phyloP scores from a whole-genome alignment of 2,113 vertebrate genomes.

The Pseudorhombus dupliciocellatus region DNA sequence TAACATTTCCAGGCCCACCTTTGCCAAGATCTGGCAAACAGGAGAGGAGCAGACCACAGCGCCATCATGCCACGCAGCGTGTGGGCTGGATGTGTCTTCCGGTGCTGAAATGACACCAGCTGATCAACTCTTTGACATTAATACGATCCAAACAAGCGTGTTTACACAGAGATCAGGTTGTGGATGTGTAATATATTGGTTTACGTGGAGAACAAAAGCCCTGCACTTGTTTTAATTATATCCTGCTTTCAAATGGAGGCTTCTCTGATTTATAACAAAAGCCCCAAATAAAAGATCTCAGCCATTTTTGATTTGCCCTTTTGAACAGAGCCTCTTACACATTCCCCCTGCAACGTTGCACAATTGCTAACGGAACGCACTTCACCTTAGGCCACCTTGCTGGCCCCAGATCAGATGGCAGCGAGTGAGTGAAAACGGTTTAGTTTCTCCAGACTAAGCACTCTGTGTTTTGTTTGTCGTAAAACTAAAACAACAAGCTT shows the following conservation, averaged over 20 bases:
- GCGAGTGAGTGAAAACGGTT: constrained; percentile 13
- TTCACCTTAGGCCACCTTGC: constrained; percentile 42
- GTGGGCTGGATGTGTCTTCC: too few species aligned
- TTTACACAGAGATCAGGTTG: background rate
- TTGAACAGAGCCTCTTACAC: background rate
- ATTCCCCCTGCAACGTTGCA: constrained; percentile 13
- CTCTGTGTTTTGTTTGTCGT: constrained; percentile 17
- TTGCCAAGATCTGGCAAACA: too few species aligned
- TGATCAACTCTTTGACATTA: background rate
- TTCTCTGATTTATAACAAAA: background rate
- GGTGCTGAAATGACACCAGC: too few species aligned
- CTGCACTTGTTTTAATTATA: too few species aligned
- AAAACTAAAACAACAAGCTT: background rate
- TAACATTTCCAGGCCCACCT: too few species aligned
- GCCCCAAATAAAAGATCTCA: too few species aligned
- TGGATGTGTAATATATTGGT: background rate
- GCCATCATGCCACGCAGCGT: too few species aligned
- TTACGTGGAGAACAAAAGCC: background rate
- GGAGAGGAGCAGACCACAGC: too few species aligned
- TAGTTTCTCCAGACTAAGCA: constrained; percentile 7
- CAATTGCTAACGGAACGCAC: constrained; percentile 27
- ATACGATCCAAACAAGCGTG: background rate
- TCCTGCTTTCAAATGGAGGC: background rate
- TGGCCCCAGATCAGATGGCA: constrained; percentile 15
- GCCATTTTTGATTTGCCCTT: background rate